phyloP scores from a whole-genome alignment of 2,113 vertebrate genomes.

The Melanerpes aurifrons region DNA sequence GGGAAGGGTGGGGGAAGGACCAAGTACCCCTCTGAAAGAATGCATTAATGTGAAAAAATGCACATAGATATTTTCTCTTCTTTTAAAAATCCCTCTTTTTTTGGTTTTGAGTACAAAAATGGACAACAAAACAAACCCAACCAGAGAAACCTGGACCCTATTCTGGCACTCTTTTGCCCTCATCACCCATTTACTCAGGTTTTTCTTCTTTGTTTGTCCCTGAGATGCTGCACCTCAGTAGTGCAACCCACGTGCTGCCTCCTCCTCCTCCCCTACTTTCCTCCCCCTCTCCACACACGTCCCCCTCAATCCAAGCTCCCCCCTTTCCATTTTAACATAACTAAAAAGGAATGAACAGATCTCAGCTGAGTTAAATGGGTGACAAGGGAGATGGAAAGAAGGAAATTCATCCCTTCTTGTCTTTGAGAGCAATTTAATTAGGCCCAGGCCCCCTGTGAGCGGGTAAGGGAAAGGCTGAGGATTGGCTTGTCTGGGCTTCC shows the following conservation, averaged over 20 bases:
- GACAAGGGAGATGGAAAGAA: conserved; percentile 82
- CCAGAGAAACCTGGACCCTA: conserved; percentile 5
- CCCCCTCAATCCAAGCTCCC: conserved; percentile 57
- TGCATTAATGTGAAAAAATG: neutral
- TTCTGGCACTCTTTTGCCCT: neutral
- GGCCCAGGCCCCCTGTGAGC: conserved; percentile 72
- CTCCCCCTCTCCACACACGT: neutral
- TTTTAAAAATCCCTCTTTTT: neutral
- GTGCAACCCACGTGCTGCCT: rapidly evolving
- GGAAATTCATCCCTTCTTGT: conserved; percentile 87
- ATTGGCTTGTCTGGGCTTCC: conserved; percentile 73
- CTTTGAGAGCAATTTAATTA: conserved; percentile 93
- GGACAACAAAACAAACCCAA: conserved; percentile 33
- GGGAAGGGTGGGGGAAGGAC: neutral
- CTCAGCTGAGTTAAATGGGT: conserved; percentile 81
- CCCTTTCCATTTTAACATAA: conserved; percentile 69
- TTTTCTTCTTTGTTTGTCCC: conserved; percentile 71
- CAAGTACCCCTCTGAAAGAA: neutral
- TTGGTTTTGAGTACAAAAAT: conserved; percentile 28
- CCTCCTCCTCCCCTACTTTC: neutral
- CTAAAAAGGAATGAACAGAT: conserved; percentile 80
- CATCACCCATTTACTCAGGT: neutral
- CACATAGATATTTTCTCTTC: neutral
- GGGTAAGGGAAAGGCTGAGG: conserved; percentile 69
- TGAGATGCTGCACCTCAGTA: conserved; percentile 44